These are phyloP conservation scores for Acholoe squamosa DNA, from an alignment of 2,888 invertebrate genomes.

Conservation along the genomic window DNA sequence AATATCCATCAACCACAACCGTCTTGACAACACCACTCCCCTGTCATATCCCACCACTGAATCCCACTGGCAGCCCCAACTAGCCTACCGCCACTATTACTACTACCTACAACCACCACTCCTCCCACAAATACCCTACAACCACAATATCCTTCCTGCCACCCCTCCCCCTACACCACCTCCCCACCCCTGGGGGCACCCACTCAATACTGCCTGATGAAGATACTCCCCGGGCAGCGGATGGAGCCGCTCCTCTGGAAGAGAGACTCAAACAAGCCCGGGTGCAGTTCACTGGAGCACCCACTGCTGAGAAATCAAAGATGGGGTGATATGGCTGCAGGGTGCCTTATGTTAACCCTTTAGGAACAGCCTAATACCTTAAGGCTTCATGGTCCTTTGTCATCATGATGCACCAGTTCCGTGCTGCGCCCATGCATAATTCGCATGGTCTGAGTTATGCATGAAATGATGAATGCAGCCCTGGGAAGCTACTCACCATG, in stretches of 20 bases:
- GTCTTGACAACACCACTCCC: no score
- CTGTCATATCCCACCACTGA: no score
- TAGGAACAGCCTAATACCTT: no score
- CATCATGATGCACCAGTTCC: no score
- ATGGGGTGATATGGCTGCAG: slow-evolving; percentile 10
- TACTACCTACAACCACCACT: background rate
- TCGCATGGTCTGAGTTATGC: no score
- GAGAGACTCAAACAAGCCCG: background rate
- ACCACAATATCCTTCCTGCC: background rate
- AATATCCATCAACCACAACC: no score
- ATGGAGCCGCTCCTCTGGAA: background rate
- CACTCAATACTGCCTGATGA: slow-evolving; percentile 37
- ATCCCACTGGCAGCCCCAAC: no score
- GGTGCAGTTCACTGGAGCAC: background rate
- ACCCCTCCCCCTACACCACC: background rate
- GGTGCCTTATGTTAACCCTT: background rate
- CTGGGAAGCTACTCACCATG: no score
- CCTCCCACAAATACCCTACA: background rate
- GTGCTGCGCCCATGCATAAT: no score
- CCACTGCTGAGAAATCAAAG: slow-evolving; percentile 23
- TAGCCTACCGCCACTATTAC: no score
- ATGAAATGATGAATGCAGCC: no score
- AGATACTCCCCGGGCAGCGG: slow-evolving; percentile 18
- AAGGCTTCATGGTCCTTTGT: no score
- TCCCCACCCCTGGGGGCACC: background rate